phyloP scores from a whole-genome alignment of 2,113 vertebrate genomes.

The Salvelinus namaycush region DNA sequence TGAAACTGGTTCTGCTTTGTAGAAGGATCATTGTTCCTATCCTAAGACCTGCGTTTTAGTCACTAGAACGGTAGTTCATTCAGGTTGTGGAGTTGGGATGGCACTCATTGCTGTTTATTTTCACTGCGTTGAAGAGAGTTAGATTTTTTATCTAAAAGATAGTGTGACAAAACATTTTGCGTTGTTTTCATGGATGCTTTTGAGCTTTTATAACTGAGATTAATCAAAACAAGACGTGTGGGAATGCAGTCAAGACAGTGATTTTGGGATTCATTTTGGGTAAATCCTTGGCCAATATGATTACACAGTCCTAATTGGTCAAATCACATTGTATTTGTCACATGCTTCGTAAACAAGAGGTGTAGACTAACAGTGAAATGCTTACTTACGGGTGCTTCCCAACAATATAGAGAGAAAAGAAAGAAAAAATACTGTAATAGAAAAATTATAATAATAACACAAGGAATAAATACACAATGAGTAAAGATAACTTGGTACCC shows the following conservation, averaged over 20 bases:
- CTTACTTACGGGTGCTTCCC: no score
- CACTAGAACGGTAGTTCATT: not conserved
- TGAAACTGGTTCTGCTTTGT: not conserved
- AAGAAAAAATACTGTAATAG: not conserved
- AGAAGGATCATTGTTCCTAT: no score
- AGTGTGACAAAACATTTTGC: no score
- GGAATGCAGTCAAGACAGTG: conserved; percentile 13
- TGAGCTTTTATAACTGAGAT: not conserved
- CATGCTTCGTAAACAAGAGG: no score
- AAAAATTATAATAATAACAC: not conserved
- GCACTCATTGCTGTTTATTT: not conserved
- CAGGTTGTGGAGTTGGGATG: not conserved
- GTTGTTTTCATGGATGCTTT: no score
- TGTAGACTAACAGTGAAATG: no score
- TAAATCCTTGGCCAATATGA: conserved; percentile 16
- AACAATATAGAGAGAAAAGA: not conserved
- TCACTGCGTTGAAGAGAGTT: not conserved
- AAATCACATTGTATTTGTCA: no score
- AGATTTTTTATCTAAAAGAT: no score
- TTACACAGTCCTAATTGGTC: conserved; percentile 38
- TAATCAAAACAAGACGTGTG: conserved; percentile 24
- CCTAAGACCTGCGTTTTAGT: not conserved
- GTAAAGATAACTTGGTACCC: no score
- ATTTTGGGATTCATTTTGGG: conserved; percentile 10
- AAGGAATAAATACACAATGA: not conserved